phyloP scores from a whole-genome alignment of 1,140 invertebrate species.

The Coptotermes formosanus region DNA sequence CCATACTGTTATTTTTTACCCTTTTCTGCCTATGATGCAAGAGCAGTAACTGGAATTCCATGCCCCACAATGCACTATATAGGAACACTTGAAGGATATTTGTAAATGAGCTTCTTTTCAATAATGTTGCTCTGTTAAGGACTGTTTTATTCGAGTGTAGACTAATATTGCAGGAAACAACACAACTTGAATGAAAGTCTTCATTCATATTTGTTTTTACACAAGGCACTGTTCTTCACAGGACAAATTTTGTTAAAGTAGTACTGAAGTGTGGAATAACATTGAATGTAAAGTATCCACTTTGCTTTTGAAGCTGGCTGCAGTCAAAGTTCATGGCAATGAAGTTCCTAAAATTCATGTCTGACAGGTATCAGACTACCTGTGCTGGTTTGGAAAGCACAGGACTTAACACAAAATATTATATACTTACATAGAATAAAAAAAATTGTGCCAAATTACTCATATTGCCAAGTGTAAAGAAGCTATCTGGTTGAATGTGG shows the following conservation, averaged over 20 bases:
- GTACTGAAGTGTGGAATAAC: neutral
- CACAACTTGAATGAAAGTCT: neutral
- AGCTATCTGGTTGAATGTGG: too few relatives aligned
- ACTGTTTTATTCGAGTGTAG: slow-evolving; percentile 4
- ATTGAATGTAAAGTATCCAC: neutral
- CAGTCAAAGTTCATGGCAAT: too few relatives aligned
- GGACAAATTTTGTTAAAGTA: slow-evolving; percentile 14
- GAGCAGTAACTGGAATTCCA: too few relatives aligned
- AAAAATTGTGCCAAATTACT: too few relatives aligned
- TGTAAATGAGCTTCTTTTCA: too few relatives aligned
- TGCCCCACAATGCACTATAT: too few relatives aligned
- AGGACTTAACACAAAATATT: neutral
- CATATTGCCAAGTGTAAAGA: too few relatives aligned
- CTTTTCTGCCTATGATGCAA: too few relatives aligned
- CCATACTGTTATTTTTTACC: too few relatives aligned
- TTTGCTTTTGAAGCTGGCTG: neutral
- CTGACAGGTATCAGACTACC: neutral
- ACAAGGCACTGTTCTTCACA: slow-evolving; percentile 18
- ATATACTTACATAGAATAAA: too few relatives aligned
- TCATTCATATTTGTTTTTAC: slow-evolving; percentile 17
- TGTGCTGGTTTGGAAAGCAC: neutral
- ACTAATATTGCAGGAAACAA: slow-evolving; percentile 19
- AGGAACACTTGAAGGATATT: too few relatives aligned
- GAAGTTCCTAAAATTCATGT: too few relatives aligned
- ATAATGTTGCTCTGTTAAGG: neutral